phyloP scores from a whole-genome alignment of 2,888 invertebrate species.

The Papilio protenor region DNA sequence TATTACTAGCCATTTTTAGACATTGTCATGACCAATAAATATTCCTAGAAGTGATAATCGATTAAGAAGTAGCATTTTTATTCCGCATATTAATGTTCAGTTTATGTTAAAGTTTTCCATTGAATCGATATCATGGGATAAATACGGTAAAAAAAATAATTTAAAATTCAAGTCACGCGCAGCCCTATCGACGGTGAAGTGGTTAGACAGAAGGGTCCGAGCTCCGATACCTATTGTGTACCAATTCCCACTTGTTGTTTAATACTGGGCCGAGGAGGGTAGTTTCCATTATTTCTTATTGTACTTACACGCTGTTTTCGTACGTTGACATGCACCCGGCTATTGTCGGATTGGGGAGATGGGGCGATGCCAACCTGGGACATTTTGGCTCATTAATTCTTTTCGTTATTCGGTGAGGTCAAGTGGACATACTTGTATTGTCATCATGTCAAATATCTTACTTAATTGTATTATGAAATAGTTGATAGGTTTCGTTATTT shows the following conservation, averaged over 20 bases:
- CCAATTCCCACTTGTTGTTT: constrained; percentile 79
- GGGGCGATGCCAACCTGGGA: constrained; percentile 50
- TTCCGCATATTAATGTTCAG: constrained; percentile 17
- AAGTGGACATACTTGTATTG: constrained; percentile 60
- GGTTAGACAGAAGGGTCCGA: constrained; percentile 62
- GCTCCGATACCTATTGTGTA: constrained; percentile 77
- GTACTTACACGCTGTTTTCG: constrained; percentile 73
- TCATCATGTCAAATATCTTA: constrained; percentile 47
- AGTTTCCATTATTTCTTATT: constrained; percentile 80
- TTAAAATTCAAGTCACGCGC: constrained; percentile 73
- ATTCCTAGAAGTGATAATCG: constrained; percentile 18
- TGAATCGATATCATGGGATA: constrained; percentile 16
- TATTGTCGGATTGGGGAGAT: constrained; percentile 52
- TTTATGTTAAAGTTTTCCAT: constrained; percentile 32
- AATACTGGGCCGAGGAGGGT: constrained; percentile 69
- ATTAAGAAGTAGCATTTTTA: constrained; percentile 14
- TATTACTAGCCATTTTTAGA: constrained; percentile 3
- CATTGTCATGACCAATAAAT: constrained; percentile 39
- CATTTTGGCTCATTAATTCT: constrained; percentile 68
- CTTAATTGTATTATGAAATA: constrained; percentile 13
- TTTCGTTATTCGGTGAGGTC: constrained; percentile 65
- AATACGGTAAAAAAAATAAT: constrained; percentile 43
- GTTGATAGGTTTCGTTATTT: not conserved
- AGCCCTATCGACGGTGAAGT: constrained; percentile 69
- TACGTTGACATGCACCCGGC: constrained; percentile 74